Evolutionary conservation across 2,888 invertebrate genomes (phyloP).

Genomic region (Notodromas monacha): DNA sequence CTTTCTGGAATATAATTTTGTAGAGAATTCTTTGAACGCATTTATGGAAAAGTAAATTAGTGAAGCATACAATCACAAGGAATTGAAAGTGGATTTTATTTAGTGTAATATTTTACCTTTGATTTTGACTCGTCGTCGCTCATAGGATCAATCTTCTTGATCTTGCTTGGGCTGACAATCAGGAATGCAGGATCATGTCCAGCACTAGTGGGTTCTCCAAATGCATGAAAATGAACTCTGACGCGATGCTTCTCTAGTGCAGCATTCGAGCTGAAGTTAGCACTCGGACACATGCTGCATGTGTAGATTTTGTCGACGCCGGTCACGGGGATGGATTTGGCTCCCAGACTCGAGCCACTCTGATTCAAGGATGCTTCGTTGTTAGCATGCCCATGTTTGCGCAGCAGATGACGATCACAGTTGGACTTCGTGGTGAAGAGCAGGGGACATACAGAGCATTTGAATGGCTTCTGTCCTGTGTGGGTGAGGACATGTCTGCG

Average conservation of each 20-base stretch:
- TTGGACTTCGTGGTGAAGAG: slow-evolving; percentile 89
- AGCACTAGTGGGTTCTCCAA: no score
- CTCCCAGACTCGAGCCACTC: not conserved
- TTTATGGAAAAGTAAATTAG: no score
- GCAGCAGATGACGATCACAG: slow-evolving; percentile 64
- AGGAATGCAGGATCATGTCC: no score
- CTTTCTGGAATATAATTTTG: no score
- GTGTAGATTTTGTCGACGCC: slow-evolving; percentile 44
- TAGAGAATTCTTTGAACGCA: no score
- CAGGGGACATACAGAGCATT: slow-evolving; percentile 66
- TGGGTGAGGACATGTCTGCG: slow-evolving; percentile 80
- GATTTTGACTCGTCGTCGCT: no score
- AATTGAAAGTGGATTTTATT: no score
- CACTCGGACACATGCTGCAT: slow-evolving; percentile 43
- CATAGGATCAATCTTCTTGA: no score
- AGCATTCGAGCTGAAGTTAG: slow-evolving; percentile 42
- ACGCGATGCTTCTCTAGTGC: slow-evolving; percentile 44
- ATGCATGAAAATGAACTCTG: no score
- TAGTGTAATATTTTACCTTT: no score
- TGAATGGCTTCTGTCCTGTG: slow-evolving; percentile 78
- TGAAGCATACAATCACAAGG: no score
- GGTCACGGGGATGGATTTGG: slow-evolving; percentile 25
- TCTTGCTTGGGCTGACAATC: no score
- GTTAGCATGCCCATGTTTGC: slow-evolving; percentile 33
- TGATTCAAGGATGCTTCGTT: not conserved